phyloP scores from a whole-genome alignment of 2,888 invertebrate species.

The Thyatira batis region DNA sequence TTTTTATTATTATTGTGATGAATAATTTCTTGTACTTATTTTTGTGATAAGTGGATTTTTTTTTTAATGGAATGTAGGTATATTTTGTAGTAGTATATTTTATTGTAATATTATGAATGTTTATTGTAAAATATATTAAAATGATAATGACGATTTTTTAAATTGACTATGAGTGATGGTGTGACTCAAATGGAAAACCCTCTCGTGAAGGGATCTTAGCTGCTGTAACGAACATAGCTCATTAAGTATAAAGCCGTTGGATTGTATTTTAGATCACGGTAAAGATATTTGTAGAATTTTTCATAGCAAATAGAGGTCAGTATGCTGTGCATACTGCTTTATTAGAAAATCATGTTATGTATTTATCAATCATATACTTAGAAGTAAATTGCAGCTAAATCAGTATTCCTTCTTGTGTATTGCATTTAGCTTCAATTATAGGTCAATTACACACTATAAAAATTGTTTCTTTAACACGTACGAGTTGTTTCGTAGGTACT shows the following conservation, averaged over 20 bases:
- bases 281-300: slow-evolving; percentile 19
- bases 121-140: slow-evolving; percentile 3
- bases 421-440: slow-evolving; percentile 36
- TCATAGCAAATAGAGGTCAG: slow-evolving; percentile 21
- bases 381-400: slow-evolving; percentile 33
- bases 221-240: slow-evolving; percentile 29
- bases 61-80: slow-evolving; percentile 37
- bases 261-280: slow-evolving; percentile 9
- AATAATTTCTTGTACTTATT: slow-evolving; percentile 51
- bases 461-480: slow-evolving; percentile 17
- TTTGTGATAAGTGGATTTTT: slow-evolving; percentile 47
- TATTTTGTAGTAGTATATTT: slow-evolving; percentile 22
- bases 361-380: slow-evolving; percentile 27
- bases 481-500: slow-evolving; percentile 33
- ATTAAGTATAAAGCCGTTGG: slow-evolving; percentile 15
- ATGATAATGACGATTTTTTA: slow-evolving; percentile 20
- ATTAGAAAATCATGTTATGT: slow-evolving; percentile 32
- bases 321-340: slow-evolving; percentile 55
- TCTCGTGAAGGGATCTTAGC: slow-evolving; percentile 23
- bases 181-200: slow-evolving; percentile 56
- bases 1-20: slow-evolving; percentile 35
- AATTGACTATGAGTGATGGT: slow-evolving; percentile 55
- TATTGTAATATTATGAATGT: slow-evolving; percentile 11
- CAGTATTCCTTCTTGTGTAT: slow-evolving; percentile 40
- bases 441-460: slow-evolving; percentile 22